These are phyloP conservation scores for Aix galericulata DNA, from an alignment of 2,113 vertebrate species.

Conservation along the genomic window DNA sequence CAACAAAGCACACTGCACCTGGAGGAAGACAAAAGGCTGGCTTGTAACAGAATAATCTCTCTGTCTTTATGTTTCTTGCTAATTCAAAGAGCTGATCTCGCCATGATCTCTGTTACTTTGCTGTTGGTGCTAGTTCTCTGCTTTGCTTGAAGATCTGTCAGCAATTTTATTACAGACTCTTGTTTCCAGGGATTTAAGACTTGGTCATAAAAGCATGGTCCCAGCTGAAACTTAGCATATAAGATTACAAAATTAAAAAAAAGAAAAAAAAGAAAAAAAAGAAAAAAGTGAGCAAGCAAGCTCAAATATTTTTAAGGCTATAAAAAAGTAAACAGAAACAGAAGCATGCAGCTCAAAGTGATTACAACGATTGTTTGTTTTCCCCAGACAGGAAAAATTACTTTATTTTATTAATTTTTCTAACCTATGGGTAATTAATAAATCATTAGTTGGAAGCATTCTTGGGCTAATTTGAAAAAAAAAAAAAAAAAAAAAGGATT, in stretches of 20 bases:
- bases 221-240: conserved; percentile 21
- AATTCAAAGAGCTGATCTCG: conserved; percentile 2
- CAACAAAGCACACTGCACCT: conserved; percentile 39
- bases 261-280: not conserved
- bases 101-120: not conserved
- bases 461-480: not conserved
- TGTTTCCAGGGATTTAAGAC: conserved; percentile 37
- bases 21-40: conserved; percentile 48
- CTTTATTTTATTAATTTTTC: not conserved
- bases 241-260: not conserved
- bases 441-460: not conserved
- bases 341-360: not conserved
- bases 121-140: not conserved
- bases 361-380: not conserved
- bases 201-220: conserved; percentile 30
- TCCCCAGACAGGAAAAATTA: not conserved
- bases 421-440: not conserved
- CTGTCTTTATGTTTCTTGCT: not conserved
- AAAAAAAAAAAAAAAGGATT: not conserved
- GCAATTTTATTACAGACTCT: conserved; percentile 27
- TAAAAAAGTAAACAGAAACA: not conserved
- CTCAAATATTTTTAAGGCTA: not conserved
- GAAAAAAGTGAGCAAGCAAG: not conserved
- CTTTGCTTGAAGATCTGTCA: conserved; percentile 30
- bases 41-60: conserved; percentile 29